These are phyloP conservation scores for Drosophila conformis DNA, from an alignment of 2,888 invertebrate genomes.

Conservation along the genomic window DNA sequence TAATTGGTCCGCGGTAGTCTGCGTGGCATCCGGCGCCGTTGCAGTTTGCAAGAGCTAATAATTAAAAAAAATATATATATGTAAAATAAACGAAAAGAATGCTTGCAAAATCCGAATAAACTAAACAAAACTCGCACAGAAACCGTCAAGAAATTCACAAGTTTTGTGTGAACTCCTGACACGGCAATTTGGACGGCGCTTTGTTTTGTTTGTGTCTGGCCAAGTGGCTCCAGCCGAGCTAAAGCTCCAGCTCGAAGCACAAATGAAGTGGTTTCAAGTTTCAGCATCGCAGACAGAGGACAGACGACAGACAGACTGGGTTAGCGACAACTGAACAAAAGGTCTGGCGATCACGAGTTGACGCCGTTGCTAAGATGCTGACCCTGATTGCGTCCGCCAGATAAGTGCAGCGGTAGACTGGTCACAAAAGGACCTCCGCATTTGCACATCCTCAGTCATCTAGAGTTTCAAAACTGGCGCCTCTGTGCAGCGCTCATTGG, in stretches of 20 bases:
- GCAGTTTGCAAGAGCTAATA: neutral
- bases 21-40: conserved; percentile 64
- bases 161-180: conserved; percentile 75
- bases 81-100: neutral
- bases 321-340: conserved; percentile 29
- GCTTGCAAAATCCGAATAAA: conserved; percentile 1
- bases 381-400: conserved; percentile 45
- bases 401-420: conserved; percentile 38
- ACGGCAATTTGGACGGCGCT: conserved; percentile 45
- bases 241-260: conserved; percentile 29
- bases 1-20: conserved; percentile 57
- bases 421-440: conserved; percentile 31
- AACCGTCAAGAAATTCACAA: conserved; percentile 61
- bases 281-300: conserved; percentile 38
- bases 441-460: conserved; percentile 24
- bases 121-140: conserved; percentile 18
- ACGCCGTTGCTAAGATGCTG: conserved; percentile 28
- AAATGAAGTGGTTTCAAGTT: conserved; percentile 72
- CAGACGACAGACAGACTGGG: conserved; percentile 5
- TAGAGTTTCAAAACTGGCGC: conserved; percentile 49
- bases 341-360: conserved; percentile 48
- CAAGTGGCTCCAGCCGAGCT: conserved; percentile 27
- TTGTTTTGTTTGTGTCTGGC: conserved; percentile 27
- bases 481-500: conserved; percentile 13
- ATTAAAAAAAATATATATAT: neutral